Base-by-base conservation (phyloP, 2,888 invertebrate species). In the Cheilosia vulpina region DNA sequence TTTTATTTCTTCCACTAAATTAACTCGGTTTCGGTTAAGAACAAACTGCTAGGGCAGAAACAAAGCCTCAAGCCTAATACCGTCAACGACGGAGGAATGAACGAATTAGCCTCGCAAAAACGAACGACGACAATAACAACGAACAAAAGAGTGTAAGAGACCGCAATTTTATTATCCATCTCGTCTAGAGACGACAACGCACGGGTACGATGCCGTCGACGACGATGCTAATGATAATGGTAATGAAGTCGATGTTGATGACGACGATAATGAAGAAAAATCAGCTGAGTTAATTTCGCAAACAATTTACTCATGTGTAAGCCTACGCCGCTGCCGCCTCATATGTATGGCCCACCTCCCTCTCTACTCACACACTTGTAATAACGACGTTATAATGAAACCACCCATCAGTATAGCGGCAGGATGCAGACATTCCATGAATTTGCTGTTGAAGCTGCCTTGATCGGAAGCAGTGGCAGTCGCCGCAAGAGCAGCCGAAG, bases 211-310 rank as follows among this genome's bases (percentile, higher is more conserved):
- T 19, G 41, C 3, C 60, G 27, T 27, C 53, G 55, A 68, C 53
- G 75, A 82, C 55, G 62, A 68, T 62, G 77, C 66, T 82, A 76
- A 76, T 81, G 81, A 76, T 69, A 81, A 76, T 65, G 58, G 63
- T 65, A 69, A 75, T 76, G 63, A 75, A 75, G 34, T 50, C 63
- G 68, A 80, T 68, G 75, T 57, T 73, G 66, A 68, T 47, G 63
- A 75, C 60, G 58, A 79, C 7, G 43, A 63, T 43, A 68, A 63
- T 55, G 62, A 68, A 62, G 65, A 77, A 69, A 82, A 66, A 66
- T 72, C 82, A 77, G 65, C 82, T 66, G 72, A 82, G 77, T 82
- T 82, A 82, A 82, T 77, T 77, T 72, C 53, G 57, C 77, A 77
- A 82, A 77, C 77, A 75, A 72, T 77, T 82, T 62, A 55, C 65